A percentile compares a stretch with the other conserved stretches of the same genome.
Evolutionary conservation across 2,113 vertebrate genomes (phyloP).

Genomic region (Gnathonemus echidnorhynchus): DNA sequence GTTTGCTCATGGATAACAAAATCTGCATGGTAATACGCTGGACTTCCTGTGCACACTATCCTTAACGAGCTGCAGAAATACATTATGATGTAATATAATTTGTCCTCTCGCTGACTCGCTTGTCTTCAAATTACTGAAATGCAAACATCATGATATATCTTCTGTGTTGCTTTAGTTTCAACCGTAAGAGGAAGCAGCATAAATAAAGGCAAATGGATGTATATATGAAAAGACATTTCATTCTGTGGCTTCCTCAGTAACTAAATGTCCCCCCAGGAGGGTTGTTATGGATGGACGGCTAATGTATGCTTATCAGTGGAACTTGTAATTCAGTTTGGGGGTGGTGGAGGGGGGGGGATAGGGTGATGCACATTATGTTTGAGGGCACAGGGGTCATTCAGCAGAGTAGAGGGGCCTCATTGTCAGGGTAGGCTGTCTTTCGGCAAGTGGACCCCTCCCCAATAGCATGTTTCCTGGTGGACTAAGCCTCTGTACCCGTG

Average conservation of each 20-base stretch:
- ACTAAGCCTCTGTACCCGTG: no score
- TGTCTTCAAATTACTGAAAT: background rate
- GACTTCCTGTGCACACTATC: background rate
- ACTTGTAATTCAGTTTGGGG: background rate
- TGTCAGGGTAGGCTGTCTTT: background rate
- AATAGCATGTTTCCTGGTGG: background rate
- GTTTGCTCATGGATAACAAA: background rate
- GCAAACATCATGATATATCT: background rate
- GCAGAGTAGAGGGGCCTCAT: background rate
- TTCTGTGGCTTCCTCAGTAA: background rate
- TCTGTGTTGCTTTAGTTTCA: background rate
- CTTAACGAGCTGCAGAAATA: background rate
- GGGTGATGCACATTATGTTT: background rate
- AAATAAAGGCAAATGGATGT: background rate
- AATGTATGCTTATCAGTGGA: background rate
- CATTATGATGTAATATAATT: background rate
- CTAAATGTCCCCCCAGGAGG: background rate
- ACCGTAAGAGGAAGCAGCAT: background rate
- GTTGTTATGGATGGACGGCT: background rate
- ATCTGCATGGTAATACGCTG: background rate
- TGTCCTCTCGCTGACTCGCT: background rate
- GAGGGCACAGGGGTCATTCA: background rate
- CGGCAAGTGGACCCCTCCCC: background rate
- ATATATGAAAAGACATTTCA: background rate
- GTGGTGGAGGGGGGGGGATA: no score